Conservation (phyloP, 2,113 vertebrate species). For the Tyrannus savana region DNA sequence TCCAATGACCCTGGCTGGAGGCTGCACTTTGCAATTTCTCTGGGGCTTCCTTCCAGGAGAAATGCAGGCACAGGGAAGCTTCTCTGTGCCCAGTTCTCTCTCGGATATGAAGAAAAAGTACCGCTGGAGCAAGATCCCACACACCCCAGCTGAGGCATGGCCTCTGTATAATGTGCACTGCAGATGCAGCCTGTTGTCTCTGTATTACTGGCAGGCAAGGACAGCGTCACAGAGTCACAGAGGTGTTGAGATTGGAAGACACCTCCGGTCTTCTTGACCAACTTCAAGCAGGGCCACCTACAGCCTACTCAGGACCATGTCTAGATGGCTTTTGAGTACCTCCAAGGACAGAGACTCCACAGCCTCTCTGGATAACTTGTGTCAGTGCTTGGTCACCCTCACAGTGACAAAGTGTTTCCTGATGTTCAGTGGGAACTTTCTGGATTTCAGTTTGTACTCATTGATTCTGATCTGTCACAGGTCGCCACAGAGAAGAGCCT, state of each 20-base stretch:
- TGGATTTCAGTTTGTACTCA: not conserved
- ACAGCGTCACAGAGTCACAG: not conserved
- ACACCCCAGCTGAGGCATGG: not conserved
- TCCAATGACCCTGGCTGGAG: not conserved
- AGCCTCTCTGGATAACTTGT: not conserved
- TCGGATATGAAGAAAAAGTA: not conserved
- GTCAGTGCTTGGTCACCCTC: not conserved
- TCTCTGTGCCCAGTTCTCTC: not conserved
- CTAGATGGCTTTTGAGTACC: not conserved
- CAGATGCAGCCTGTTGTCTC: not conserved
- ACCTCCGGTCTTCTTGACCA: not conserved
- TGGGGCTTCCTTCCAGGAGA: not conserved
- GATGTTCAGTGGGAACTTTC: not conserved
- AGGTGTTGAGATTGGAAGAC: not conserved
- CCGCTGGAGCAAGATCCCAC: not conserved
- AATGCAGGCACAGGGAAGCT: not conserved
- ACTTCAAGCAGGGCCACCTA: not conserved
- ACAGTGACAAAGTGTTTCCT: not conserved
- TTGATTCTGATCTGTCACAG: not conserved
- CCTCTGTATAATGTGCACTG: rapidly evolving
- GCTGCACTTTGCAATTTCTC: not conserved
- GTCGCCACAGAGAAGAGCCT: not conserved
- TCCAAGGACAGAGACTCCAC: not conserved
- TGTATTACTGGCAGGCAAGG: not conserved
- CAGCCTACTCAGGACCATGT: not conserved